phyloP scores from a whole-genome alignment of 1,140 invertebrate species.

The Chionoecetes opilio region DNA sequence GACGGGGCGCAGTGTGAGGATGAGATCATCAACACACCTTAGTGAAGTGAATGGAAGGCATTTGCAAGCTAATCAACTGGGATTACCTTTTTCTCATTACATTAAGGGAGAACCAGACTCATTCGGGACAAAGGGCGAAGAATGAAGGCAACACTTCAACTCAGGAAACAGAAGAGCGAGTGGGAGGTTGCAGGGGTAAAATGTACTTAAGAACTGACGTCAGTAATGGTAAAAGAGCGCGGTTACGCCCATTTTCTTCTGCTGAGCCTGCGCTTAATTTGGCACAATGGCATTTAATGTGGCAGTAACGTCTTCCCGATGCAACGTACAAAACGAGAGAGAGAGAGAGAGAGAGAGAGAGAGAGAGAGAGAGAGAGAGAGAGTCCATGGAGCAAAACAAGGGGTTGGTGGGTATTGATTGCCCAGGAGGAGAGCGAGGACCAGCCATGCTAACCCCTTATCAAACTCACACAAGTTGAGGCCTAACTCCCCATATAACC shows the following conservation, averaged over 20 bases:
- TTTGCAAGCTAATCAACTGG: background rate
- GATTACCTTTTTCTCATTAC: background rate
- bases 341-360: constrained; percentile 27
- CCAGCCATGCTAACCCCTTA: background rate
- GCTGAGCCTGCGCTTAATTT: background rate
- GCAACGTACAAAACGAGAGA: background rate
- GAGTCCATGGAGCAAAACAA: background rate
- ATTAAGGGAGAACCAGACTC: too few species aligned
- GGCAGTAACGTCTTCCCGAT: constrained; percentile 17
- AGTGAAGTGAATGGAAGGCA: background rate
- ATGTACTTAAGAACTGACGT: background rate
- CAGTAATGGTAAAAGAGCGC: constrained; percentile 3
- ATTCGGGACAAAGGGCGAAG: background rate
- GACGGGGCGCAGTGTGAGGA: background rate
- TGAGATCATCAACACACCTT: background rate
- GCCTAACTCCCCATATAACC: background rate
- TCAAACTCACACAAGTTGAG: background rate
- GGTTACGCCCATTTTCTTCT: background rate
- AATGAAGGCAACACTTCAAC: background rate
- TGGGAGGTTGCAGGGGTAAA: background rate
- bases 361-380: constrained; percentile 27
- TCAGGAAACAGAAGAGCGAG: background rate
- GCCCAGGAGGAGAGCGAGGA: background rate
- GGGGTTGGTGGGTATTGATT: background rate
- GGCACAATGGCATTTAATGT: constrained; percentile 28